Evolutionary conservation across 2,888 invertebrate genomes (phyloP).

Genomic region (Torymus auratus): DNA sequence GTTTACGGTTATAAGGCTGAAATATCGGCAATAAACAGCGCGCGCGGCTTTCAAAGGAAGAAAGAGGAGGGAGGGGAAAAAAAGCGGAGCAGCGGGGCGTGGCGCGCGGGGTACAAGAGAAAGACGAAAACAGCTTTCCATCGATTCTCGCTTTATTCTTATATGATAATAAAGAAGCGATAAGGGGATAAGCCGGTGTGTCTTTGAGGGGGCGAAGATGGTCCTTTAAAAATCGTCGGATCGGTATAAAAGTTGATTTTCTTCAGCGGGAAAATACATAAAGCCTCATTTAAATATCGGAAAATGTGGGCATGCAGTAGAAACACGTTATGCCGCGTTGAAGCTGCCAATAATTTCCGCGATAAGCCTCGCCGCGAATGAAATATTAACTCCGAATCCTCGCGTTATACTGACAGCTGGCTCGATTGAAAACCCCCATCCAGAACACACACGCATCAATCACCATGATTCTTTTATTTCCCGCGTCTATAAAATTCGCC

Average conservation of each 20-base stretch:
- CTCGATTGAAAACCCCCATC: no score
- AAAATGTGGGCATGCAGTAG: not conserved
- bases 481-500: no score
- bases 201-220: conserved; percentile 3
- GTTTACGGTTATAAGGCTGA: conserved; percentile 41
- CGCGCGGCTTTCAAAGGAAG: conserved; percentile 38
- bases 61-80: conserved; percentile 50
- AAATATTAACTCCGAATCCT: no score
- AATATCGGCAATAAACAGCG: conserved; percentile 50
- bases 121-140: conserved; percentile 27
- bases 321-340: no score
- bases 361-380: no score
- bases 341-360: no score
- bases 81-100: not conserved
- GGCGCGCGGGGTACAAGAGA: not conserved
- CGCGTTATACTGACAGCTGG: no score
- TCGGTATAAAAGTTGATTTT: not conserved
- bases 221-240: conserved; percentile 4
- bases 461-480: no score
- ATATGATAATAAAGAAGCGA: conserved; percentile 32
- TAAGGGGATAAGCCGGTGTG: conserved; percentile 12
- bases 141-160: conserved; percentile 52
- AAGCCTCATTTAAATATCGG: conserved; percentile 5
- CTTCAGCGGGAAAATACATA: not conserved
- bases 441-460: no score